Conservation (phyloP, 2,888 invertebrate species). For the Drosophila atroscutellata region DNA sequence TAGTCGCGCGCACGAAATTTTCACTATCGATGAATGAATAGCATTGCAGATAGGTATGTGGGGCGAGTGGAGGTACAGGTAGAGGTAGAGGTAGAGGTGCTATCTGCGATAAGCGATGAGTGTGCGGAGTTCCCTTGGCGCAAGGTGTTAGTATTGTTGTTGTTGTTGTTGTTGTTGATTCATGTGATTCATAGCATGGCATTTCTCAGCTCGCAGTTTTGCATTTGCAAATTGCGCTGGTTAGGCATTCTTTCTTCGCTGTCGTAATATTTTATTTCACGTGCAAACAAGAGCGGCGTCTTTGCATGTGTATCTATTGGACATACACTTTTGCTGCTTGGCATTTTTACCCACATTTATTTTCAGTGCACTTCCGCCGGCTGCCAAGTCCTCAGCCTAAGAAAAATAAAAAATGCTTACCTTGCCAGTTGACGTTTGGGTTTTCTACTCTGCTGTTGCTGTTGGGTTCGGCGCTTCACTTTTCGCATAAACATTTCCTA, state of each 20-base stretch:
- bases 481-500: slow-evolving; percentile 76
- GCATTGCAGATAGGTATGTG: background rate
- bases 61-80: background rate
- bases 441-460: slow-evolving; percentile 5
- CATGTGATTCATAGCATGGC: slow-evolving; percentile 62
- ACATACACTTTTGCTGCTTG: slow-evolving; percentile 64
- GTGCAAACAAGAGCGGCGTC: slow-evolving; percentile 46
- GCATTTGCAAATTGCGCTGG: slow-evolving; percentile 72
- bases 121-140: slow-evolving; percentile 73
- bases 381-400: slow-evolving; percentile 48
- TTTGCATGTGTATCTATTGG: slow-evolving; percentile 24
- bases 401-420: slow-evolving; percentile 13
- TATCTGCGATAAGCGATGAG: slow-evolving; percentile 68
- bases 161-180: slow-evolving; percentile 27
- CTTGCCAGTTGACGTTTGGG: slow-evolving; percentile 1
- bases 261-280: slow-evolving; percentile 51
- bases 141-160: slow-evolving; percentile 18
- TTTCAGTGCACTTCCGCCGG: slow-evolving; percentile 73
- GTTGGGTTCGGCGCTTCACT: slow-evolving; percentile 40
- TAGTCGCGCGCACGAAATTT: slow-evolving; percentile 64
- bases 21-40: slow-evolving; percentile 69
- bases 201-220: slow-evolving; percentile 36
- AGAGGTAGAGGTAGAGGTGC: background rate
- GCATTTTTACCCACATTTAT: slow-evolving; percentile 78
- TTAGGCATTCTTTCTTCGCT: slow-evolving; percentile 65